Evolutionary conservation across 2,888 invertebrate genomes (phyloP), one percentile per base, ranked within the genome.

Genomic region (Lochmaea capreae): DNA sequence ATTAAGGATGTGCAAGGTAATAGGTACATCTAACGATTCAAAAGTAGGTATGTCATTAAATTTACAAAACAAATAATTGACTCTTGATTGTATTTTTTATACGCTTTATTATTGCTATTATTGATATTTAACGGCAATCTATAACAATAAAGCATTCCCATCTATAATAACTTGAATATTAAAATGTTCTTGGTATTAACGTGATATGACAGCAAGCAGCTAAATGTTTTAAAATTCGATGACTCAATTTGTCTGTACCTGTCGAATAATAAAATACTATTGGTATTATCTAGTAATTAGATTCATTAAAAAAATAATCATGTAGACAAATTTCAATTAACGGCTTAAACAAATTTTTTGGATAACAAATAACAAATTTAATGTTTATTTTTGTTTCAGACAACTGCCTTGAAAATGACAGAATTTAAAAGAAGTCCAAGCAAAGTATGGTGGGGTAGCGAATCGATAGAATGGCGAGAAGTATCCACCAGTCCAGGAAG

Each of bases 371-470:
- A 49, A 58, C 52, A 65, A 63, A 14, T 57, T 22, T 39, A 61
- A 43, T 54, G 22, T 49, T 49, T 22, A 65, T 66, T 76, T 68
- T 73, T 33, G 22, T 79, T 78, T 33, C 74, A 80, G 79, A 76
- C 69, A 58, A 66, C 77, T 67, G 43, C 76, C 54, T 59, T 59
- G 33, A 78, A 74, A 86, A 92, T 92, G 92, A 89, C 91, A 71
- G 91, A 91, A 85, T 92, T 92, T 85, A 91, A 91, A 87, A 88
- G 92, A 81, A 90, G 90, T 78, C 89, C 91, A 77, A 92, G 92
- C 86, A 92, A 92, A 86, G 92, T 92, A 12, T 92, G 92, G 92
- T 92, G 92, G 91, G 90, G 89, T 72, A 82, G 78, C 72, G 85
- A 86, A 16, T 84, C 83, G 68, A 52, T 77, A 33, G 82, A 83